Evolutionary conservation across 2,113 vertebrate species (phyloP).

Genomic region (Gadus chalcogrammus): DNA sequence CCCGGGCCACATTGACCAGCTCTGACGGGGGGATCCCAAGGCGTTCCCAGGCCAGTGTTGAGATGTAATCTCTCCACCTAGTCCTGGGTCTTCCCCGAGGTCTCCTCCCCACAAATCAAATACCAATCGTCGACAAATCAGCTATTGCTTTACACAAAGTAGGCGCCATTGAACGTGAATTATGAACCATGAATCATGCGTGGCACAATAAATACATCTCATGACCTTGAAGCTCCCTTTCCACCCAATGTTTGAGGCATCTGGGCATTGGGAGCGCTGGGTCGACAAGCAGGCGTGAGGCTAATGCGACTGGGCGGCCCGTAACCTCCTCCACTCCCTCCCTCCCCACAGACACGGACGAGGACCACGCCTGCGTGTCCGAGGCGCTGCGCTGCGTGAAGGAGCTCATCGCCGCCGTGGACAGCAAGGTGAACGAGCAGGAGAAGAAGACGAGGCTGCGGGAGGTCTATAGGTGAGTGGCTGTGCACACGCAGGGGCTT

Average conservation of each 20-base stretch:
- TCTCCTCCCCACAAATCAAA: too few species aligned
- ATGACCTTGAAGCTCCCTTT: background rate
- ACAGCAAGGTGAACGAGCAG: constrained; percentile 85
- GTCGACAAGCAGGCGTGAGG: background rate
- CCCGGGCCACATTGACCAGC: too few species aligned
- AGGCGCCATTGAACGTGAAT: too few species aligned
- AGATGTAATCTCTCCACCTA: too few species aligned
- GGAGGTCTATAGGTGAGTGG: constrained; percentile 78
- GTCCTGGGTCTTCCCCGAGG: too few species aligned
- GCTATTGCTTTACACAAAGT: too few species aligned
- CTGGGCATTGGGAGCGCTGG: background rate
- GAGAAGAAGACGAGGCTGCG: constrained; percentile 84
- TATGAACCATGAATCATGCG: too few species aligned
- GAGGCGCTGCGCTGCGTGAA: constrained; percentile 81
- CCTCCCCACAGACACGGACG: constrained; percentile 72
- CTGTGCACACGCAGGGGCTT: too few species aligned
- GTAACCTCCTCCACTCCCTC: background rate
- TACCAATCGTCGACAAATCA: too few species aligned
- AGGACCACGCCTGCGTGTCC: constrained; percentile 76
- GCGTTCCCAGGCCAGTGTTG: too few species aligned
- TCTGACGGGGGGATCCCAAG: too few species aligned
- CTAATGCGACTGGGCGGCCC: background rate
- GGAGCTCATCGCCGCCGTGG: constrained; percentile 82
- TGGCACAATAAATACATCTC: too few species aligned
- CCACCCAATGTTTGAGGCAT: background rate